These are phyloP conservation scores for Dicyrtomina minuta DNA, from an alignment of 2,888 invertebrate species.

Conservation along the genomic window DNA sequence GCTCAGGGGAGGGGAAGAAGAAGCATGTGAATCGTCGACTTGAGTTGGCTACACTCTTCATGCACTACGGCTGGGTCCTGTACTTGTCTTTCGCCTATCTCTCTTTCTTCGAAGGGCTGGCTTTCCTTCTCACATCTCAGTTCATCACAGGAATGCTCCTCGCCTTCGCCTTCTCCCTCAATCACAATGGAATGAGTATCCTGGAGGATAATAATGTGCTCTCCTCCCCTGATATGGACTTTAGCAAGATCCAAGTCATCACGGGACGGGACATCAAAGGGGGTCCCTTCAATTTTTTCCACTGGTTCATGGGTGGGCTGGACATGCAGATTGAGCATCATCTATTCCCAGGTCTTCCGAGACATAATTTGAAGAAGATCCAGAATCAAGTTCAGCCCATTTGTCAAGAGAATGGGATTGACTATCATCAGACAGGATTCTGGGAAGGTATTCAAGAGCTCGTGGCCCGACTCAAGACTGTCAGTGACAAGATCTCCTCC, in stretches of 20 bases:
- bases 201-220: conserved; percentile 11
- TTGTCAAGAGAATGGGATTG: conserved; percentile 14
- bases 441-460: conserved; percentile 21
- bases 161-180: conserved; percentile 20
- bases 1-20: no score
- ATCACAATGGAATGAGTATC: conserved; percentile 27
- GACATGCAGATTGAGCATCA: conserved; percentile 29
- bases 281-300: conserved; percentile 24
- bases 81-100: conserved; percentile 19
- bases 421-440: conserved; percentile 25
- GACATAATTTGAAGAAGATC: conserved; percentile 25
- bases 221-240: conserved; percentile 12
- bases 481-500: conserved; percentile 11
- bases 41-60: conserved; percentile 15
- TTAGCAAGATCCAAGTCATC: conserved; percentile 23
- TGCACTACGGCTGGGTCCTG: conserved; percentile 19
- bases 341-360: conserved; percentile 17
- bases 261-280: conserved; percentile 20
- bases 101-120: conserved; percentile 21
- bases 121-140: conserved; percentile 17
- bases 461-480: conserved; percentile 7
- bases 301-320: conserved; percentile 25
- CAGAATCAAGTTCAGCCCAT: conserved; percentile 9
- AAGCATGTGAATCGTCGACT: neutral
- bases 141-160: conserved; percentile 23